Evolutionary conservation across 1,140 invertebrate genomes (phyloP), one percentile per base, ranked within the genome.

Genomic region (Philotrypesis tridentata): DNA sequence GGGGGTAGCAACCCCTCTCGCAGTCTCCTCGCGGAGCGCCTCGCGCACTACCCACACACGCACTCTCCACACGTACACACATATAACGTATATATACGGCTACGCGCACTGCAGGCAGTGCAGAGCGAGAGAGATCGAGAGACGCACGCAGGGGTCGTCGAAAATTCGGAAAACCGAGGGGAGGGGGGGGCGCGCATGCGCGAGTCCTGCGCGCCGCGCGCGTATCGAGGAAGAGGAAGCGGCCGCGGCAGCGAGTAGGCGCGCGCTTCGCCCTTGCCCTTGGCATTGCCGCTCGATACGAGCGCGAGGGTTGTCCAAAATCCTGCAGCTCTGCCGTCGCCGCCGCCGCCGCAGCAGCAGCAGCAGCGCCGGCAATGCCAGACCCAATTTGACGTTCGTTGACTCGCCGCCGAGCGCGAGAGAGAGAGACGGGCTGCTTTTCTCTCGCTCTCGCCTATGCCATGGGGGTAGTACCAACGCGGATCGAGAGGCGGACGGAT

Each of bases 201-300:
- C 71, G 81, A 55, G 48, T 55, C 48, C 17, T 5, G 48, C 12
- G 17, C 40, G 17, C 17, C 40, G 12, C 17, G 17, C 12, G 12
- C 17, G 2, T 43, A 37, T 43, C 6, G 89, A 86, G 87, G 88
- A 88, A 88, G 87, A 88, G 86, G 86, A 89, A 87, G 89, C 83
- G 84, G 78, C 86, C 14, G n/a, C 33, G 9, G 12, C 25, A 6
- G n/a, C 21, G 33, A 33, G 25, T 33, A 27, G n/a, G 40, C 68
- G 48, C 60, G 40, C 87, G 86, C 5, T 87, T 88, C 91, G 90
- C 91, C 91, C 90, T 92, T 92, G 91, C 91, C 91, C 91, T 92
- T 92, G 91, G 91, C 91, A 92, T 92, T 92, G 91, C 89, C 91
- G 90, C 91, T 92, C 91, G 89, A 92, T 92, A 91, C 91, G 89